Evolutionary conservation across 2,113 vertebrate genomes (phyloP), one percentile per base, ranked within the genome.

Genomic region (Sardina pilchardus): DNA sequence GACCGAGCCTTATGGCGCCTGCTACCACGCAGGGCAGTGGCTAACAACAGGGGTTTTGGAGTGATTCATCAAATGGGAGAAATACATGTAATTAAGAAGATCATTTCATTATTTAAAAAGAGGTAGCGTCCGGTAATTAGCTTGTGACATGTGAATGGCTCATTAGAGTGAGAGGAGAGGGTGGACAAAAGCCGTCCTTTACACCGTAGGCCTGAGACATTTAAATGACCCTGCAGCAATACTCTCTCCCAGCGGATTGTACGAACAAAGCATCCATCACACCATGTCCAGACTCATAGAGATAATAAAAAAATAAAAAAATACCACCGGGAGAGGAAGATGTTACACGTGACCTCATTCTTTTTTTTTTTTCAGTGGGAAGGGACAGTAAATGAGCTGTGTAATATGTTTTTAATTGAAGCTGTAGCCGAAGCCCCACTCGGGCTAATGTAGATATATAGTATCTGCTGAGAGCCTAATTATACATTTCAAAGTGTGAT

Each of bases 51-150:
- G 71, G 59, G n/a, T n/a, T 16, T 39, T 63, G 48, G 5, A 59
- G 2, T 9, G 56, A 82, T 67, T 34, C 47, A 88, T 84, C 84
- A 85, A 82, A 67, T 87, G 50, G 81, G 80, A 85, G 86, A 42
- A 86, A 84, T 63, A 83, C 56, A 81, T 81, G 88, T 89, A 88
- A 91, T 89, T 80, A 85, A 88, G 84, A 47, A 75, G 86, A 87
- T 88, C 21, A 59, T 6, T 6, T 7, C 48, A 16, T 50, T 50
- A 50, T 50, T 50, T 50, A 50, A 17, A 50, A 81, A 78, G 82
- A 82, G 59, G 39, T 14, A 78, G n/a, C 56, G 81, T 53, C 81
- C 82, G 71, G 71, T 89, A 84, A 89, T 88, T 87, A 78, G 75
- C 44, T 86, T 83, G 81, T 80, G 84, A 85, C 86, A 81, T 86